These are phyloP conservation scores for Tachyglossus aculeatus DNA, from an alignment of 2,797 vertebrate genomes.

Conservation along the genomic window DNA sequence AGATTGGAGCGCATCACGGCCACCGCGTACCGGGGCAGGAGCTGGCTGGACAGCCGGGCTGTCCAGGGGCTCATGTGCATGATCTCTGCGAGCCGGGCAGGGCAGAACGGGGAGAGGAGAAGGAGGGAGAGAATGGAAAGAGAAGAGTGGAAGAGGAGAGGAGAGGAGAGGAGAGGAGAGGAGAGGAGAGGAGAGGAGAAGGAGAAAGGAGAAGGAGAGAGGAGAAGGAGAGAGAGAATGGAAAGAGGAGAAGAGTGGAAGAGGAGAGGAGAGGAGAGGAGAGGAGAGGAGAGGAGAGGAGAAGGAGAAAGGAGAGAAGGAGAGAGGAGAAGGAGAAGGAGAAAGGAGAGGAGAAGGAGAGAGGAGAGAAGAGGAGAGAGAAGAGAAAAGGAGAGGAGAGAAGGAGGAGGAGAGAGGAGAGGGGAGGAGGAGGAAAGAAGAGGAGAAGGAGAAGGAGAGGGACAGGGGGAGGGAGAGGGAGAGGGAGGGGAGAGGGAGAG, in stretches of 20 bases:
- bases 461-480: neutral
- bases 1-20: slow-evolving; percentile 83
- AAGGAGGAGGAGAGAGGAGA: neutral
- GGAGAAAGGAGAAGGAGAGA: too few species aligned
- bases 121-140: neutral
- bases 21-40: slow-evolving; percentile 80
- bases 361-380: neutral
- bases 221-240: neutral
- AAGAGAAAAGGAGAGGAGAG: neutral
- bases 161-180: neutral
- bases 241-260: neutral
- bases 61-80: slow-evolving; percentile 80
- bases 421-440: neutral
- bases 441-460: neutral
- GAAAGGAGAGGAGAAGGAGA: neutral
- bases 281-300: neutral
- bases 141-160: too few species aligned
- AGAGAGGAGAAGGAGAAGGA: neutral
- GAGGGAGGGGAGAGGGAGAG: neutral
- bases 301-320: neutral
- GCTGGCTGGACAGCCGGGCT: slow-evolving; percentile 75
- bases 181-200: neutral
- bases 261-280: neutral
- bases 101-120: neutral
- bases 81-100: slow-evolving; percentile 74